phyloP scores from a whole-genome alignment of 2,797 vertebrate genomes.

The Notamacropus eugenii region DNA sequence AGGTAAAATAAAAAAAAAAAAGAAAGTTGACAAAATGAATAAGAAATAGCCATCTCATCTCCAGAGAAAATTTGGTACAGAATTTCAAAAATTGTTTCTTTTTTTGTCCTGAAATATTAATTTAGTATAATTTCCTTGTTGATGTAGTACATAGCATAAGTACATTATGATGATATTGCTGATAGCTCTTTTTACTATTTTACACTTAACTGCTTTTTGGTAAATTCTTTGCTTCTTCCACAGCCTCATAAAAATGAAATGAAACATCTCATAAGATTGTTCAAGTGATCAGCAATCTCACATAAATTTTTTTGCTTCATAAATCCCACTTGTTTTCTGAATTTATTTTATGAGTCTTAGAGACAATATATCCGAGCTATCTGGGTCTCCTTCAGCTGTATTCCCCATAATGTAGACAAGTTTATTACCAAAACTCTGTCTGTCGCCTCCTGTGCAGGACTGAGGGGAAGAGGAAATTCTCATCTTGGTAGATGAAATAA shows the following conservation, averaged over 20 bases:
- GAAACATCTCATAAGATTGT: slow-evolving; percentile 9
- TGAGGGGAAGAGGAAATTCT: slow-evolving; percentile 36
- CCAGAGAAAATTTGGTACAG: slow-evolving; percentile 17
- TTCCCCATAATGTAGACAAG: background rate
- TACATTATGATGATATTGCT: background rate
- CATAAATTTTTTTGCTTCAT: slow-evolving; percentile 21
- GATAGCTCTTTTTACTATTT: background rate
- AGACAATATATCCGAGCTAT: background rate
- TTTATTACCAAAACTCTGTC: slow-evolving; percentile 21
- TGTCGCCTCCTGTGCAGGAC: background rate
- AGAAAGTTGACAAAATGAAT: background rate
- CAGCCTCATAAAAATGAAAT: slow-evolving; percentile 34
- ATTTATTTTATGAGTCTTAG: slow-evolving; percentile 13
- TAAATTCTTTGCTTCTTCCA: slow-evolving; percentile 38
- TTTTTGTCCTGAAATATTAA: background rate
- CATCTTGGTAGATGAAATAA: slow-evolving; percentile 14
- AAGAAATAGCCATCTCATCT: background rate
- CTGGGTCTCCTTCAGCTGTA: background rate
- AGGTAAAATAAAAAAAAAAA: too few species aligned
- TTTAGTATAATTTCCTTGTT: background rate
- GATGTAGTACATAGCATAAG: background rate
- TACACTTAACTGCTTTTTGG: background rate
- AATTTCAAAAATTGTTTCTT: background rate
- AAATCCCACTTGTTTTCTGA: slow-evolving; percentile 8
- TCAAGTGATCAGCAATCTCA: slow-evolving; percentile 44